Percentiles rank a stretch among this genome's conserved stretches.
Conservation (phyloP, 2,113 vertebrate genomes). For the Acrocephalus kingi region DNA sequence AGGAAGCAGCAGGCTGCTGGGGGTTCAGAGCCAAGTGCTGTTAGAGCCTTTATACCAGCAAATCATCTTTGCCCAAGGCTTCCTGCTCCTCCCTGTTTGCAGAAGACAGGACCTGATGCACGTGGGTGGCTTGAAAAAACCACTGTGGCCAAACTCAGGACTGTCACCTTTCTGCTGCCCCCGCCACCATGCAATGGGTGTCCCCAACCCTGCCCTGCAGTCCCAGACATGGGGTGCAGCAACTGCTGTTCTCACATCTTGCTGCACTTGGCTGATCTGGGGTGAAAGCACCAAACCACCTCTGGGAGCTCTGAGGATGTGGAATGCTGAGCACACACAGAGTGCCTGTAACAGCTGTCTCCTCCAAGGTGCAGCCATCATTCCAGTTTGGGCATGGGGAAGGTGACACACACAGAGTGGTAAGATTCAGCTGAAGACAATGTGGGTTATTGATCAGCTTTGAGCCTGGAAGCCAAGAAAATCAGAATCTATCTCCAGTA, state of each 20-base stretch:
- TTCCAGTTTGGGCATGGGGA: not conserved
- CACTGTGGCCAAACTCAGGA: not conserved
- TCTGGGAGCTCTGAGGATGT: not conserved
- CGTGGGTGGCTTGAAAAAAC: not conserved
- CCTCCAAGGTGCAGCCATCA: not conserved
- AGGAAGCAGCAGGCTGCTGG: not conserved
- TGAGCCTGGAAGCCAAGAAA: not conserved
- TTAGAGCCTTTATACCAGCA: not conserved
- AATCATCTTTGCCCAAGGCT: not conserved
- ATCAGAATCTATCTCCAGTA: not conserved
- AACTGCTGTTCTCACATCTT: not conserved
- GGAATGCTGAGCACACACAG: not conserved
- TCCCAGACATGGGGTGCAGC: fast-evolving
- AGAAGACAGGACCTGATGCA: not conserved
- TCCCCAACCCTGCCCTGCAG: fast-evolving
- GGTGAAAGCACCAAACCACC: not conserved
- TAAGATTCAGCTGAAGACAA: not conserved
- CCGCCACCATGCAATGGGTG: fast-evolving
- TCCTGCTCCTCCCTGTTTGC: not conserved
- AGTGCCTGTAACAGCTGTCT: not conserved
- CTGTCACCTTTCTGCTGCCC: not conserved
- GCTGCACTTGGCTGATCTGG: not conserved
- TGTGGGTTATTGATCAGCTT: not conserved
- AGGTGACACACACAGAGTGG: not conserved
- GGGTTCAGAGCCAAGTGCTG: not conserved